Conservation (phyloP, 2,888 invertebrate species). For the Megastigmus dorsalis region DNA sequence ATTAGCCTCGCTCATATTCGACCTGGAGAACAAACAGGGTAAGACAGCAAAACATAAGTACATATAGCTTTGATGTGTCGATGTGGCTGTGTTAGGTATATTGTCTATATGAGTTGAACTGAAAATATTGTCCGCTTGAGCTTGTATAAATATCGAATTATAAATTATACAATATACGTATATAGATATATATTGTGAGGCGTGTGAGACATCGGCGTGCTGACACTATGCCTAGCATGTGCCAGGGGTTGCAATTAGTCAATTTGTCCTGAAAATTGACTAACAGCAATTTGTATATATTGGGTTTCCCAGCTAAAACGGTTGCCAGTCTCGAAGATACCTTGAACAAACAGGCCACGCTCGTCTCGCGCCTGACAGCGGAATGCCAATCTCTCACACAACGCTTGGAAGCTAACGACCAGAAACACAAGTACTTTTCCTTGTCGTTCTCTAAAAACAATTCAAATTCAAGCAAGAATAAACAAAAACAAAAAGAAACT, state of each 20-base stretch:
- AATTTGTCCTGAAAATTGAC: conserved; percentile 59
- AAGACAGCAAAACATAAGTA: too few species aligned
- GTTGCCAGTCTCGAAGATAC: conserved; percentile 92
- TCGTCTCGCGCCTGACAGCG: conserved; percentile 92
- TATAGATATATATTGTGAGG: conserved; percentile 27
- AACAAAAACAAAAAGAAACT: too few species aligned
- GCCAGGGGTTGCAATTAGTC: conserved; percentile 62
- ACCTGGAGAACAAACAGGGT: conserved; percentile 91
- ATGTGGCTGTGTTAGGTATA: conserved; percentile 72
- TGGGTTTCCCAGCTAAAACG: conserved; percentile 83
- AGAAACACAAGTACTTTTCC: conserved; percentile 86
- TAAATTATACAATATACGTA: not conserved
- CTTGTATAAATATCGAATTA: conserved; percentile 26
- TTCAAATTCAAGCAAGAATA: too few species aligned
- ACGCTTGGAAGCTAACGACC: conserved; percentile 91
- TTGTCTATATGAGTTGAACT: conserved; percentile 62
- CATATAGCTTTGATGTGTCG: conserved; percentile 12
- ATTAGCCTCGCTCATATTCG: conserved; percentile 81
- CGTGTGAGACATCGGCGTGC: conserved; percentile 72
- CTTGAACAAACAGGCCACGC: conserved; percentile 93
- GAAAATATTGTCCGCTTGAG: conserved; percentile 34
- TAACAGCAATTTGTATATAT: conserved; percentile 17
- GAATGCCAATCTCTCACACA: conserved; percentile 92
- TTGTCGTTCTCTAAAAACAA: too few species aligned
- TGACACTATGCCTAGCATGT: conserved; percentile 72